phyloP scores from a whole-genome alignment of 2,888 invertebrate genomes.

The Chalcosyrphus nemorum region DNA sequence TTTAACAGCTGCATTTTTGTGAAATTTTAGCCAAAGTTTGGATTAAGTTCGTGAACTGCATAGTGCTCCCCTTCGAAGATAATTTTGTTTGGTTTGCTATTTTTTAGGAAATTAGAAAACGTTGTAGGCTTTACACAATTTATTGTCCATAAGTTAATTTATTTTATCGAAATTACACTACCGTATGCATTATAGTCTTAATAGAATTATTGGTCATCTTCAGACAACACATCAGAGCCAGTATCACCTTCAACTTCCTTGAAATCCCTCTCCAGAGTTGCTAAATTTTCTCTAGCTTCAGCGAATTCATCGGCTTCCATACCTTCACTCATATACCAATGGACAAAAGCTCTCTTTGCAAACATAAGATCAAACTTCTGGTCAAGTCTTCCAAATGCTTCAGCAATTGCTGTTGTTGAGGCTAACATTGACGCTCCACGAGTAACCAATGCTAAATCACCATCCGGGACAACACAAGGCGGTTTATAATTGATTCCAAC shows the following conservation, averaged over 20 bases:
- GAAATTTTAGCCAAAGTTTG: too few species aligned
- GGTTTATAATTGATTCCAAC: constrained; percentile 90
- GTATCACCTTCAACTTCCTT: constrained; percentile 74
- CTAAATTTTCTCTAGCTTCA: constrained; percentile 76
- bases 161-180: background rate
- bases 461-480: constrained; percentile 87
- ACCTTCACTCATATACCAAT: constrained; percentile 86
- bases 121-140: too few species aligned
- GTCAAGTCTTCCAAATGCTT: constrained; percentile 93
- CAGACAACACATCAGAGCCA: constrained; percentile 18
- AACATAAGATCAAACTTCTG: constrained; percentile 97
- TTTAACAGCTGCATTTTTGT: too few species aligned
- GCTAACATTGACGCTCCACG: constrained; percentile 93
- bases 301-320: constrained; percentile 75
- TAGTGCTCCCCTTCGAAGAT: too few species aligned
- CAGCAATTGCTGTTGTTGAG: constrained; percentile 93
- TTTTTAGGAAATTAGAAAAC: too few species aligned
- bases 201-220: constrained; percentile 16
- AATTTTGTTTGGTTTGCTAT: too few species aligned
- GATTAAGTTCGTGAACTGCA: too few species aligned
- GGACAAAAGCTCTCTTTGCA: constrained; percentile 95
- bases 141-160: too few species aligned
- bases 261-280: constrained; percentile 75
- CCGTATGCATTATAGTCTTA: background rate
- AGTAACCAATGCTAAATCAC: constrained; percentile 90